Evolutionary conservation across 2,888 invertebrate species (phyloP), one percentile per base, ranked within the genome.

Genomic region (Nysson spinosus): DNA sequence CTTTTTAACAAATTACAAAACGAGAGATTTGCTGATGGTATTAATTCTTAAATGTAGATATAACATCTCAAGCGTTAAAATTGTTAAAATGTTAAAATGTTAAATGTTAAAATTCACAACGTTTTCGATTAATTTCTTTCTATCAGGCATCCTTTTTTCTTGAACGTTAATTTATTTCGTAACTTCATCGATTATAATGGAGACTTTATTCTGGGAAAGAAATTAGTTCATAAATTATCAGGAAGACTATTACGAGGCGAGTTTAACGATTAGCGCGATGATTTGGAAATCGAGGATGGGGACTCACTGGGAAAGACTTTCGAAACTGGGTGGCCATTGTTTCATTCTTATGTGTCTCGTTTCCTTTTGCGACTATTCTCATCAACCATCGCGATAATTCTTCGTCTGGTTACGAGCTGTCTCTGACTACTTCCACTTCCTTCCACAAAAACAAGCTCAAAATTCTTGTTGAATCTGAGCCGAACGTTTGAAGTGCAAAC

Each of bases 321-420:
- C 79, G 81, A 80, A 83, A 84, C 67, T 52, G 51, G 68, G 50
- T 56, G 46, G 5, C 69, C 73, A 83, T 84, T 84, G 84, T 84
- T 82, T 81, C 70, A 78, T 79, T 83, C 82, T 77, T 75, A 72
- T 52, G 63, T 80, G 77, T 78, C 76, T 77, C 79, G 79, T 83
- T 83, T 83, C 81, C 81, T 80, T 73, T 79, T 80, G 83, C 82
- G 83, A 84, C 80, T 78, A 82, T 84, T 84, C 83, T 78, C 83
- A 83, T 72, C 67, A 63, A 60, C 50, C 62, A 60, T 69, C 67
- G 57, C 56, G 69, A 75, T 75, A 68, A 75, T 68, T n/a, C 61
- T 57, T 43, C 39, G 51, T 69, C 72, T 55, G 30, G 43, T 44
- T 75, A 69, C 57, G 46, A 62, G 66, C 47, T 32, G 46, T 46